Evolutionary conservation across 2,888 invertebrate species (phyloP), one percentile per base, ranked within the genome.

Genomic region (Portevinia maculata): DNA sequence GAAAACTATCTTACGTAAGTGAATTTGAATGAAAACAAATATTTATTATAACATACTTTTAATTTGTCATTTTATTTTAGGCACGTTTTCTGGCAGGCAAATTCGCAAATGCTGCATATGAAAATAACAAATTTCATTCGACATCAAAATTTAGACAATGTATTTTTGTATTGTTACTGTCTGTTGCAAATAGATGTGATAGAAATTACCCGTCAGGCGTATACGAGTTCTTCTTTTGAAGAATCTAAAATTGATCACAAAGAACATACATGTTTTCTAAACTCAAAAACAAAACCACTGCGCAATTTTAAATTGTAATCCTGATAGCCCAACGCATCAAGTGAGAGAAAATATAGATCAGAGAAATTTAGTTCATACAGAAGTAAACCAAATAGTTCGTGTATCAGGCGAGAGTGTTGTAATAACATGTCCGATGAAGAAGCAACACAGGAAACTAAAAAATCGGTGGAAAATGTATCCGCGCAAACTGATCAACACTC

Each of bases 351-450:
- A 13, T 13, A 24, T 2, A 13, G 24, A 11, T 17, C 1, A 9
- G n/a, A 34, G 5, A 1, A 9, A 48, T 32, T 19, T 15, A 57
- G 57, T 28, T n/a, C 1, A 24, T 13, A 4, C 19, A 19, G 4
- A 19, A 32, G 21, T 7, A 44, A 57, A 37, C 1, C 3, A 11
- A 32, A 11, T 30, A 9, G 1, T 17, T 11, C 1, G 3, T 62
- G 3, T 13, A 39, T 50, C n/a, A n/a, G 7, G 3, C 9, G 37
- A 46, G n/a, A 52, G 1, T 8, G 8, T 50, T 34, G 32, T 4
- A 53, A 44, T 55, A 76, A 70, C 65, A 81, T 81, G 81, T 81
- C 76, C 21, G 81, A 81, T 81, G 81, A 59, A 46, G 81, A 70
- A 65, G 21, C 64, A 76, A n/a, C 81, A 76, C 70, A 70, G 64